phyloP scores from a whole-genome alignment of 2,888 invertebrate genomes.

The Tipula unca region DNA sequence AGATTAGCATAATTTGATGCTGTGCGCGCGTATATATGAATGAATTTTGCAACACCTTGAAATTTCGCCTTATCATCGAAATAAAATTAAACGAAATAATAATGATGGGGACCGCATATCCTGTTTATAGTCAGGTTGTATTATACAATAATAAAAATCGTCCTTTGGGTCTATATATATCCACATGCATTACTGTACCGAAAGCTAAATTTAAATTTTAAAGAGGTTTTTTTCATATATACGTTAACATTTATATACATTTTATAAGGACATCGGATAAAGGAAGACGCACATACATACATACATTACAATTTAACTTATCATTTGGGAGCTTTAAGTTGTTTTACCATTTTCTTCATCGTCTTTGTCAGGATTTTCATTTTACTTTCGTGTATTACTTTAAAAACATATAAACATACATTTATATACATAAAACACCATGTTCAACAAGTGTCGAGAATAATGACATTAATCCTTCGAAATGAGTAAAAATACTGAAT shows the following conservation, averaged over 20 bases:
- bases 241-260: no score
- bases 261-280: not conserved
- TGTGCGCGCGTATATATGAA: not conserved
- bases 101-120: not conserved
- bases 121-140: not conserved
- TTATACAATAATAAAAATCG: not conserved
- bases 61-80: not conserved
- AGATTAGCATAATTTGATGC: not conserved
- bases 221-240: no score
- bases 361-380: not conserved
- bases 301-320: not conserved
- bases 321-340: not conserved
- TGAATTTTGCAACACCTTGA: not conserved
- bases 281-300: not conserved
- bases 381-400: not conserved
- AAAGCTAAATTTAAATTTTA: not conserved
- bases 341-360: not conserved
- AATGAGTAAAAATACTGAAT: not conserved
- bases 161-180: not conserved
- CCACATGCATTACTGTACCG: not conserved
- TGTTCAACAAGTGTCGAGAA: not conserved
- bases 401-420: not conserved
- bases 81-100: not conserved
- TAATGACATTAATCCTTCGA: not conserved
- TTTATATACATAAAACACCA: not conserved